A percentile compares a stretch with the other conserved stretches of the same genome.
These are phyloP conservation scores for Drosophila leonis DNA, from an alignment of 2,888 invertebrate genomes.

Conservation along the genomic window DNA sequence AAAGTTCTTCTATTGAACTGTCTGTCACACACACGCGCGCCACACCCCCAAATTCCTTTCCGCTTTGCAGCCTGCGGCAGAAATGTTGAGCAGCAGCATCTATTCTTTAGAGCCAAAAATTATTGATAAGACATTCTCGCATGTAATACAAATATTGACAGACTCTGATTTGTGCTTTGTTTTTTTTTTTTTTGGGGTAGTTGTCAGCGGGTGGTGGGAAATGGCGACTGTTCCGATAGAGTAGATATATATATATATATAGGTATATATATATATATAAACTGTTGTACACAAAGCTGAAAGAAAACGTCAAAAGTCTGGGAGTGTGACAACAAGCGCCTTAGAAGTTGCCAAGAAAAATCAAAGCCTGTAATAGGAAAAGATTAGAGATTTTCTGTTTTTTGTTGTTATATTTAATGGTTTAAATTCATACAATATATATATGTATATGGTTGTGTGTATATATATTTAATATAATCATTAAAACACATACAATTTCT, in stretches of 20 bases:
- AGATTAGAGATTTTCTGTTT: conserved; percentile 37
- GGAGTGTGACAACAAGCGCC: conserved; percentile 62
- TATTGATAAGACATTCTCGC: conserved; percentile 74
- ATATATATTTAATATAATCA: conserved; percentile 78
- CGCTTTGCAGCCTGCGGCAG: conserved; percentile 34
- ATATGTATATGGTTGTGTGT: conserved; percentile 61
- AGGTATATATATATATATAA: background rate
- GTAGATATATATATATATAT: conserved; percentile 5
- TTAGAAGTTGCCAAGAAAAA: conserved; percentile 61
- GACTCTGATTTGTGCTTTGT: conserved; percentile 62
- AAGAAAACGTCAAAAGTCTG: conserved; percentile 69
- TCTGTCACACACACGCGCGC: conserved; percentile 70
- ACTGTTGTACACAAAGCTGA: conserved; percentile 13
- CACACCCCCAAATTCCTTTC: conserved; percentile 39
- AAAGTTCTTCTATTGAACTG: conserved; percentile 58
- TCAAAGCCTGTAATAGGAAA: conserved; percentile 53
- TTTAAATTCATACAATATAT: conserved; percentile 69
- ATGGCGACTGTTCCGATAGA: conserved; percentile 9
- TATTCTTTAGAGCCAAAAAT: conserved; percentile 67
- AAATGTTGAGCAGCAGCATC: conserved; percentile 44
- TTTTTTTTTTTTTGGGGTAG: background rate
- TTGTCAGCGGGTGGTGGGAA: conserved; percentile 28
- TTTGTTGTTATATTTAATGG: conserved; percentile 62
- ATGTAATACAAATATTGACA: conserved; percentile 78
- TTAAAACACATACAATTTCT: conserved; percentile 81